Evolutionary conservation across 2,888 invertebrate genomes (phyloP).

Genomic region (Melipona bicolor): DNA sequence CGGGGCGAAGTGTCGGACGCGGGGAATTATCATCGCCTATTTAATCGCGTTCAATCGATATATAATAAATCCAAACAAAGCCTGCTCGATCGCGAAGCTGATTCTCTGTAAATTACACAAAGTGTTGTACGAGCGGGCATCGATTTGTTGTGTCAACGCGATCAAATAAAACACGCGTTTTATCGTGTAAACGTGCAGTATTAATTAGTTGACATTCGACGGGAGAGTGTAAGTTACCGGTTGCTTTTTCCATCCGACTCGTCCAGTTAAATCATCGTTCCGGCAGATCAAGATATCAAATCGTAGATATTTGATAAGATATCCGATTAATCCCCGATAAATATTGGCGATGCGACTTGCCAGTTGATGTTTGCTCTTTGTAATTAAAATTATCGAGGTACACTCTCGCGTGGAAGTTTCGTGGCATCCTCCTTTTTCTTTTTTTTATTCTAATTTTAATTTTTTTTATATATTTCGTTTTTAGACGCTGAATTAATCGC

Average conservation of each 20-base stretch:
- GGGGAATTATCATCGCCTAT: neutral
- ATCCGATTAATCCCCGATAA: neutral
- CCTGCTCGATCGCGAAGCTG: conserved; percentile 28
- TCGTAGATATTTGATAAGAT: conserved; percentile 9
- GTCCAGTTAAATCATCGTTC: neutral
- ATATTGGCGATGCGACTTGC: neutral
- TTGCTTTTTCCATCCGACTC: neutral
- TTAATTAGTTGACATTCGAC: conserved; percentile 26
- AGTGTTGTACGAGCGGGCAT: conserved; percentile 5
- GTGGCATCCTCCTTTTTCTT: too few species aligned
- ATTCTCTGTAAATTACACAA: conserved; percentile 25
- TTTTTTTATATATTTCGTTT: too few species aligned
- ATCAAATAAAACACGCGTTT: conserved; percentile 38
- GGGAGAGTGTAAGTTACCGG: neutral
- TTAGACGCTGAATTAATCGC: too few species aligned
- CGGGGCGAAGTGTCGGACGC: neutral
- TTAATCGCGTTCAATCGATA: neutral
- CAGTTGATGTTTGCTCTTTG: neutral
- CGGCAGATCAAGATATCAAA: neutral
- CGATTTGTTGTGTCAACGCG: conserved; percentile 22
- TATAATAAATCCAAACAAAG: conserved; percentile 39
- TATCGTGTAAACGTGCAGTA: conserved; percentile 14
- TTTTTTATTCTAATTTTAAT: too few species aligned
- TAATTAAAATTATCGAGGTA: neutral
- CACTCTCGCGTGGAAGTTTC: neutral